A percentile compares a stretch with the other conserved stretches of the same genome.
These are phyloP conservation scores for Tylochromis polylepis DNA, from an alignment of 2,113 vertebrate genomes.

Conservation along the genomic window DNA sequence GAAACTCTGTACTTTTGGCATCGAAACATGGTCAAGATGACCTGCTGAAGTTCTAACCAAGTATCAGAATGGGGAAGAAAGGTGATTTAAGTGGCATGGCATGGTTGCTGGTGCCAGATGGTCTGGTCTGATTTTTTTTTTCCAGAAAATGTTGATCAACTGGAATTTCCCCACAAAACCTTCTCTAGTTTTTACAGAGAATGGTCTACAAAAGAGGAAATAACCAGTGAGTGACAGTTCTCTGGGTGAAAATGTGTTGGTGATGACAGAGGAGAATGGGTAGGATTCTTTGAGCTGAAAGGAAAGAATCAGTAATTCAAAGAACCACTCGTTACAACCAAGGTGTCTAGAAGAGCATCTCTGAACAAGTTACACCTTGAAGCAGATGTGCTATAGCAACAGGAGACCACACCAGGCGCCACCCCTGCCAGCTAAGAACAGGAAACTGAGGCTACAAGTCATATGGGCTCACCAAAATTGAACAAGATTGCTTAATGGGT, in stretches of 20 bases:
- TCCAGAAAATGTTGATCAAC: neutral
- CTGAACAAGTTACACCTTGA: neutral
- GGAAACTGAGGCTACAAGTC: neutral
- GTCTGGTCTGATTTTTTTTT: rapidly evolving
- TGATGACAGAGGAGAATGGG: neutral
- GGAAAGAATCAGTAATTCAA: neutral
- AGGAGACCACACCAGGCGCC: neutral
- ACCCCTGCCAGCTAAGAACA: neutral
- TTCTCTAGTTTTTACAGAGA: neutral
- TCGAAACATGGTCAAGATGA: rapidly evolving
- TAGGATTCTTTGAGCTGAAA: neutral
- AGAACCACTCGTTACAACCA: neutral
- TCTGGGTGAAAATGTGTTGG: neutral
- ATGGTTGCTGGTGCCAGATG: neutral
- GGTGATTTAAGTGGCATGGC: neutral
- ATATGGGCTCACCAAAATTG: neutral
- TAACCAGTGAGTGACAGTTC: neutral
- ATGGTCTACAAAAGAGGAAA: neutral
- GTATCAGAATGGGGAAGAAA: neutral
- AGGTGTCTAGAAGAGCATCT: neutral
- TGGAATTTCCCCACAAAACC: neutral
- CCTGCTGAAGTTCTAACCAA: neutral
- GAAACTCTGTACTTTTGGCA: rapidly evolving
- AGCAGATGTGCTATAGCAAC: neutral
- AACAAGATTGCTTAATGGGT: neutral